These are phyloP conservation scores for Idris sp. DNA, from an alignment of 1,140 invertebrate species.

Conservation along the genomic window DNA sequence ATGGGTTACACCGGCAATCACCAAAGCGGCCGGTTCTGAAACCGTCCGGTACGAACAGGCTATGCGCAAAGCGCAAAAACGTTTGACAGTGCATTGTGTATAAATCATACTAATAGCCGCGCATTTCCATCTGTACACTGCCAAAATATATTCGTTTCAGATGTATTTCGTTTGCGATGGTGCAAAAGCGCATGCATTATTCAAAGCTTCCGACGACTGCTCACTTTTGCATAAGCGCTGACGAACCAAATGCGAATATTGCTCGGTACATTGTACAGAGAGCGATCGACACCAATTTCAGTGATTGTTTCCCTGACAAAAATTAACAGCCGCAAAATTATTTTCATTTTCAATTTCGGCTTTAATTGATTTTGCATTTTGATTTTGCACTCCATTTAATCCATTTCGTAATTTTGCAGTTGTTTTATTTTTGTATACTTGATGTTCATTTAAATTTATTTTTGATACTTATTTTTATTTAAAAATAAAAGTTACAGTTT, in stretches of 20 bases:
- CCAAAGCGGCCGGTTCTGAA: no score
- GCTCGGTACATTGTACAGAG: conserved; percentile 26
- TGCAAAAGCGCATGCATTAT: conserved; percentile 61
- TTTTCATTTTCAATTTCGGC: conserved; percentile 20
- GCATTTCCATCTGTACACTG: conserved; percentile 56
- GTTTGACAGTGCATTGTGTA: conserved; percentile 49
- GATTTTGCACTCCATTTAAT: not conserved
- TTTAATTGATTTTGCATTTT: conserved; percentile 4
- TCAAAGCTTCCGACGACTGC: conserved; percentile 56
- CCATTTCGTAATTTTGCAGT: no score
- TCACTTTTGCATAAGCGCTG: conserved; percentile 60
- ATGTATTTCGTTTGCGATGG: conserved; percentile 57
- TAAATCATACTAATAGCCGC: conserved; percentile 62
- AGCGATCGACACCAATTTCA: conserved; percentile 34
- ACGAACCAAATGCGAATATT: conserved; percentile 42
- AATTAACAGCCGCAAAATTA: conserved; percentile 34
- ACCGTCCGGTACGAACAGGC: no score
- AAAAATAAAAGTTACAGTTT: no score
- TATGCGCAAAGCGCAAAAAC: no score
- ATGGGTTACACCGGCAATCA: no score
- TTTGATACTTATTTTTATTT: no score
- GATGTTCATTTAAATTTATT: no score
- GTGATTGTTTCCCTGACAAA: conserved; percentile 28
- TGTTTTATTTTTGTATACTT: no score
- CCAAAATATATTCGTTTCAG: conserved; percentile 48